Base-by-base conservation (phyloP, 2,797 vertebrate species). In the Danio aesculapii region DNA sequence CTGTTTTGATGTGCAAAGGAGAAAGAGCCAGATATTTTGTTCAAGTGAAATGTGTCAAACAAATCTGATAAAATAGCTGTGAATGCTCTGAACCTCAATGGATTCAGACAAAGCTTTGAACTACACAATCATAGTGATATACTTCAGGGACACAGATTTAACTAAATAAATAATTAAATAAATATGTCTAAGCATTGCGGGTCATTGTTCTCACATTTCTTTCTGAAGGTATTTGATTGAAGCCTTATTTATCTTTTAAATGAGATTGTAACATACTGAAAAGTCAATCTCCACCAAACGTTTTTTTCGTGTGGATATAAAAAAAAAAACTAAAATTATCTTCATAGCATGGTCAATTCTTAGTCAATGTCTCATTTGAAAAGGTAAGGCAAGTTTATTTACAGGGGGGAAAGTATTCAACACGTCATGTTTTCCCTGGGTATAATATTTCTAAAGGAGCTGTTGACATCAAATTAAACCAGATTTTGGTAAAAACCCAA, bases 31-130 rank as follows among this genome's bases (percentile, higher is more conserved):
- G 9, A 77, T 59, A 69, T 41, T 59, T 12, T 57, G n/a, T 58
- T 39, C 44, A 57, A 46, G 64, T 58, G 64, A 59, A 78, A 69
- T 19, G 6, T 78, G 76, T 69, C 76, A 78, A 58, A 58, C 43
- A 41, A 78, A 61, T 61, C 11, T 50, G 30, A 68, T 8, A 19
- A 69, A 69, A 69, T 11, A 69, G 5, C 43, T 17, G 7, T 59
- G 64, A 77, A 13, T 50, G 43, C 6, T 19, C 16, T 47, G 16
- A 77, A 44, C 52, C 41, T 71, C 52, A 57, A 9, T 43, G 52
- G 39, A 44, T n/a, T 71, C 39, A 43, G 50, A 70, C 30, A 71
- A 57, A 41, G 52, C 52, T 57, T 71, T 71, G 52, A 57, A 71
- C 52, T 8, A 70, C 2, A 10, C n/a, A 55, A 55, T 69, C 3